phyloP scores from a whole-genome alignment of 2,113 vertebrate species.

The Mystacornis crossleyi region DNA sequence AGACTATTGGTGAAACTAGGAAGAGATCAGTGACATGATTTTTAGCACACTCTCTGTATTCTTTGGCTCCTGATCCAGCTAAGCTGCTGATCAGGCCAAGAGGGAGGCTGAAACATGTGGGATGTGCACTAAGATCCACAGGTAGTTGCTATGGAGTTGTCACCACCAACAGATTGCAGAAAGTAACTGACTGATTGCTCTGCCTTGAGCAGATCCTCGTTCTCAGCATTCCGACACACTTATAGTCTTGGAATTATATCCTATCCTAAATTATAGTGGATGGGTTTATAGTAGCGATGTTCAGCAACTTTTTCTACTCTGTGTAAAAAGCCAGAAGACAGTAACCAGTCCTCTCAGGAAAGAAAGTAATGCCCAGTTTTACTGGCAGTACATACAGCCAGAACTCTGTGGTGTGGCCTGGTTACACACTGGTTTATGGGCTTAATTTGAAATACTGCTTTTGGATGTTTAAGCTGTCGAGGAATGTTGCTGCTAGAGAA shows the following conservation, averaged over 20 bases:
- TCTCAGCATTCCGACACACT: neutral
- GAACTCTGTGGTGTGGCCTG: neutral
- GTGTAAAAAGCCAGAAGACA: neutral
- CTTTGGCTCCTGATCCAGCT: neutral
- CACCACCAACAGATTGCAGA: neutral
- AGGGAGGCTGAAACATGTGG: neutral
- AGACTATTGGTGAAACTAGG: neutral
- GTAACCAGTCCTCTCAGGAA: neutral
- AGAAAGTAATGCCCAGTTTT: neutral
- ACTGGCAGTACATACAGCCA: neutral
- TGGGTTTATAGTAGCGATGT: neutral
- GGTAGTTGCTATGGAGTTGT: neutral
- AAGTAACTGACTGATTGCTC: neutral
- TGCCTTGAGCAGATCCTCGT: neutral
- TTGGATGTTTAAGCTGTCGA: neutral
- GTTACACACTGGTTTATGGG: neutral
- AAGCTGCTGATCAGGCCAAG: neutral
- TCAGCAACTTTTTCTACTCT: neutral
- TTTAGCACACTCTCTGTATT: neutral
- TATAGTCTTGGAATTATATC: neutral
- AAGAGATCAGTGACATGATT: neutral
- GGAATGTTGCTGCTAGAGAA: neutral
- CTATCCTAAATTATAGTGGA: neutral
- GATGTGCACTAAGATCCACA: neutral
- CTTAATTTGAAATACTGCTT: neutral